Conservation (phyloP, 2,797 vertebrate genomes). For the Chiloscyllium punctatum region DNA sequence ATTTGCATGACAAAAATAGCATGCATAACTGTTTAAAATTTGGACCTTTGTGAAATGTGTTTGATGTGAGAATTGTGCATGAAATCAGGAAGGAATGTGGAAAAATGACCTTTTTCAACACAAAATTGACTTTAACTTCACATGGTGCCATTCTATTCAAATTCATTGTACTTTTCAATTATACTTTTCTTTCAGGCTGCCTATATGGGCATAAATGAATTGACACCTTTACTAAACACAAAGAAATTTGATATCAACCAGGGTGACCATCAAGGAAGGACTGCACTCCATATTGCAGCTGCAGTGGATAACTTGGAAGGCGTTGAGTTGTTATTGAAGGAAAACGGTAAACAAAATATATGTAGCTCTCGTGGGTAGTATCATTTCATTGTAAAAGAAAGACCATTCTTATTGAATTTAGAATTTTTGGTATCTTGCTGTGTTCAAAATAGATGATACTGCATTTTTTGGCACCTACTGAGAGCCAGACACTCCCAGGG, state of each 20-base stretch:
- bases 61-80: background rate
- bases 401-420: background rate
- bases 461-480: background rate
- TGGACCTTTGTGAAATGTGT: background rate
- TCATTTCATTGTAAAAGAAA: background rate
- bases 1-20: background rate
- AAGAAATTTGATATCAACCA: background rate
- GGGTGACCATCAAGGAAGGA: conserved; percentile 17
- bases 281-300: conserved; percentile 22
- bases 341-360: background rate
- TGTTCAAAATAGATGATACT: background rate
- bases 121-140: background rate
- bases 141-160: background rate
- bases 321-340: background rate
- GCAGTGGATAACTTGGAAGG: conserved; percentile 24
- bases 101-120: background rate
- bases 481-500: background rate
- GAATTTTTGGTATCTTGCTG: background rate
- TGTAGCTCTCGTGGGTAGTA: background rate
- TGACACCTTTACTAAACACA: background rate
- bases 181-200: conserved; percentile 9
- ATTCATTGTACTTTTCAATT: background rate
- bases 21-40: background rate
- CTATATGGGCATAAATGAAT: background rate
- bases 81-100: background rate